A percentile compares a stretch with the other conserved stretches of the same genome.
Evolutionary conservation across 2,113 vertebrate genomes (phyloP).

Genomic region (Prionailurus bengalensis): DNA sequence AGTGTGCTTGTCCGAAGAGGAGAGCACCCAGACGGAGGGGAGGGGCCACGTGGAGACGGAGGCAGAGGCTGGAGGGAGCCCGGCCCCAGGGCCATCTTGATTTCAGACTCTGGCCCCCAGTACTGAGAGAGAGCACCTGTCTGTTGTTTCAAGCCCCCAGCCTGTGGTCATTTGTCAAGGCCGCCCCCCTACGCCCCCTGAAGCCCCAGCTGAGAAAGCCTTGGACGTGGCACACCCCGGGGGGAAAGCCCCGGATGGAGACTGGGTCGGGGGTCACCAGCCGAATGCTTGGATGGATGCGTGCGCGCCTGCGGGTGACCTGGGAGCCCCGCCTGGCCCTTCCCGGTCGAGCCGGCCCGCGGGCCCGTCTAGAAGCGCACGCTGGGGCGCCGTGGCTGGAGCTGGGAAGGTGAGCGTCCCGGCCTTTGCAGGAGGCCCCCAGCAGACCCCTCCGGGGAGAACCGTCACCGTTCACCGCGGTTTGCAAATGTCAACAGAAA

Average conservation of each 20-base stretch:
- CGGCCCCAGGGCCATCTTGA: fast-evolving
- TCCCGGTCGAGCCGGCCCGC: too few species aligned
- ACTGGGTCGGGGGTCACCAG: neutral
- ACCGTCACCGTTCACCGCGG: fast-evolving
- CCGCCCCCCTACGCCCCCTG: fast-evolving
- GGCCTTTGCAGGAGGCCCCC: too few species aligned
- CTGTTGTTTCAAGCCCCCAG: neutral
- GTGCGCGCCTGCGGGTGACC: too few species aligned
- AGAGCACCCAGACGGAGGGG: neutral
- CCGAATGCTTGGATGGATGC: too few species aligned
- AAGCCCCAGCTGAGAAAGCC: neutral
- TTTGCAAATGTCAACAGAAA: too few species aligned
- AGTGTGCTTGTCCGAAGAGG: neutral
- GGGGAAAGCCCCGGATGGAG: neutral
- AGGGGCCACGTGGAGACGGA: fast-evolving
- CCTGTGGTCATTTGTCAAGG: neutral
- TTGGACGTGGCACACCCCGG: fast-evolving
- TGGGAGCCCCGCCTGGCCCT: too few species aligned
- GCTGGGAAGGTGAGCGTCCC: too few species aligned
- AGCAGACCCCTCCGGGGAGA: too few species aligned
- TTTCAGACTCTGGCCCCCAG: neutral
- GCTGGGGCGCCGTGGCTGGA: too few species aligned
- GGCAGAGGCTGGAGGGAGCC: neutral
- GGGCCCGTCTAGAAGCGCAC: too few species aligned
- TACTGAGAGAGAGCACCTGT: fast-evolving